Base-by-base conservation (phyloP, 2,888 invertebrate species). In the Trissolcus japonicus region DNA sequence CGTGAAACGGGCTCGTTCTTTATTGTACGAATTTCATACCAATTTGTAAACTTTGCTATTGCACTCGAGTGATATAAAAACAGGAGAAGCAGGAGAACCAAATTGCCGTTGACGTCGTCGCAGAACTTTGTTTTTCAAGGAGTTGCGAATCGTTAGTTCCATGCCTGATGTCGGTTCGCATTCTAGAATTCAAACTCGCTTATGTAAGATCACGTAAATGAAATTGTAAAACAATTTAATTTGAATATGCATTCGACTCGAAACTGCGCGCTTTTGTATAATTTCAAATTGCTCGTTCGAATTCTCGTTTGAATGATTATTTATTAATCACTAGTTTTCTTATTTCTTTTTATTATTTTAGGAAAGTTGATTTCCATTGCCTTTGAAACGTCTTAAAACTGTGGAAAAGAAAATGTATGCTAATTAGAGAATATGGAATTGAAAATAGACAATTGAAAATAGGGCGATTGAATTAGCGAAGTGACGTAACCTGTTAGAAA, bases 161-260 rank as follows among this genome's bases (percentile, higher is more conserved):
- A n/a, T 53, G 43, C 59, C 61, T 59, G 46, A 25, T 25, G 25
- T 2, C 40, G 51, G 41, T 13, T 1, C 21, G 53, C 29, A 41
- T 59, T 67, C 57, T 59, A 67, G 57, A 67, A 67, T 67, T 51
- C 59, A 59, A 67, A 67, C 53, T 59, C 59, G 59, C 59, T 67
- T 51, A 67, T 67, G 67, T 59, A 67, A 67, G 67, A 67, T 67
- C 59, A 59, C 67, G 59, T 53, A 59, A 41, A 59, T 59, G 67
- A 67, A 67, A 67, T 59, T 67, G 53, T 59, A 67, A 59, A 67
- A 67, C 67, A 59, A 66, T 59, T 67, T 53, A 41, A 51, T 59
- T 59, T 67, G 67, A 67, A 67, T 67, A 67, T 67, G 67, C 57
- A 67, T 67, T 66, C 6, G 25, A 25, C 6, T 25, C 25, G 25